Evolutionary conservation across 2,888 invertebrate genomes (phyloP), one percentile per base, ranked within the genome.

Genomic region (Drosophila picticornis): DNA sequence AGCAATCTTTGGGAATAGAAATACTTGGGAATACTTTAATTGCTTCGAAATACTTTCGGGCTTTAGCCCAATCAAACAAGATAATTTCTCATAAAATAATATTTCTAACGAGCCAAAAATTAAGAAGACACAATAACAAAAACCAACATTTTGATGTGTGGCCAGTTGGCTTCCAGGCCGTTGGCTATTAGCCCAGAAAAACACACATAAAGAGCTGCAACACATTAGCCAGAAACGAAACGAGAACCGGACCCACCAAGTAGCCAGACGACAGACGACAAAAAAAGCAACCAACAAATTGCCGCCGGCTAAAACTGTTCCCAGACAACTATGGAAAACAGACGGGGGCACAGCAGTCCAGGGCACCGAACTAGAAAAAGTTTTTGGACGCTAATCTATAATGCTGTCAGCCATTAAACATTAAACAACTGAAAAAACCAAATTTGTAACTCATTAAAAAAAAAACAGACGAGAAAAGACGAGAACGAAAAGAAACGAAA

Each of bases 391-490:
- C 89, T 86, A 86, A 86, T 86, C 85, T 86, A 89, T 89, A 86
- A 86, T 89, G 84, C 85, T 89, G 85, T 89, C 89, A 84, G 85
- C 82, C 85, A 86, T 86, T 86, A 86, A 86, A 88, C 83, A 87
- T 89, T 86, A 86, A 86, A 90, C 83, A 87, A 87, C 85, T 84
- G 79, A 90, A 90, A 90, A 86, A 90, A 77, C 76, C 88, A 87
- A 88, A 88, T 88, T 88, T 90, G 90, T 88, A 88, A 88, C 88
- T 88, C 88, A 88, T 88, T 88, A 90, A 87, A 84, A 74, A 81
- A 72, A 81, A 58, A 55, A 13, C 27, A 3, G 13, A 32, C 32
- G 40, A 38, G 57, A 36, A 59, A 52, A 56, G 53, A 62, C n/a
- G n/a, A n/a, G n/a, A 48, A 63, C 32, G 25, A 66, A 58, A 51